Evolutionary conservation across 1,140 invertebrate species (phyloP), one percentile per base, ranked within the genome.

Genomic region (Gryon sp.): DNA sequence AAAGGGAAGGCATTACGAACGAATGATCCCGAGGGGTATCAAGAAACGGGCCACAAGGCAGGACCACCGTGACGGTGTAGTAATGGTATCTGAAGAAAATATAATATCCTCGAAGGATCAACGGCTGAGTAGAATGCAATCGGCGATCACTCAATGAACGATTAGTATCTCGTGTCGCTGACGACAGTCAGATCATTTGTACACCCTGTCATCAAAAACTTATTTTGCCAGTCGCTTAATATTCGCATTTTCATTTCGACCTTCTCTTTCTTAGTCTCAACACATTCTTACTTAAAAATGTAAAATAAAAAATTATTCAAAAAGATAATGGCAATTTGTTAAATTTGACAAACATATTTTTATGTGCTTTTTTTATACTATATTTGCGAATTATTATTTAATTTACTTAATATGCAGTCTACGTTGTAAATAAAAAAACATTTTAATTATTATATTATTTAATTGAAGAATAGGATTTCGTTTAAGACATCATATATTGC

Each of bases 1-100:
- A 83, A 84, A 86, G 84, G 83, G 85, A 86, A 87, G 87, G 87
- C 87, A 89, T 87, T 87, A 87, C 86, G 82, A 88, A 78, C 86
- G 66, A 88, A 74, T 87, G 87, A 88, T 85, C 86, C 78, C 76
- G 59, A 80, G 81, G 80, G 79, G 68, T 83, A 83, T 82, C 82
- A 76, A 74, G 75, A 75, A 78, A 75, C 66, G 68, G 43, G 75
- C 46, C 76, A 79, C 78, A 55, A 83, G 81, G 82, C 80, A 86
- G 84, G 87, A 88, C 87, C 87, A 88, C 87, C 87, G 79, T 83
- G 85, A 80, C 74, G 68, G 84, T 63, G 38, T 78, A 82, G 86
- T 87, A 87, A 88, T 86, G 85, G 80, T 86, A 87, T 87, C 84
- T 82, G 57, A 60, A 83, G 84, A 85, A 86, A 86, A 86, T 86